These are phyloP conservation scores for Channa argus DNA, from an alignment of 2,113 vertebrate species.

Conservation along the genomic window DNA sequence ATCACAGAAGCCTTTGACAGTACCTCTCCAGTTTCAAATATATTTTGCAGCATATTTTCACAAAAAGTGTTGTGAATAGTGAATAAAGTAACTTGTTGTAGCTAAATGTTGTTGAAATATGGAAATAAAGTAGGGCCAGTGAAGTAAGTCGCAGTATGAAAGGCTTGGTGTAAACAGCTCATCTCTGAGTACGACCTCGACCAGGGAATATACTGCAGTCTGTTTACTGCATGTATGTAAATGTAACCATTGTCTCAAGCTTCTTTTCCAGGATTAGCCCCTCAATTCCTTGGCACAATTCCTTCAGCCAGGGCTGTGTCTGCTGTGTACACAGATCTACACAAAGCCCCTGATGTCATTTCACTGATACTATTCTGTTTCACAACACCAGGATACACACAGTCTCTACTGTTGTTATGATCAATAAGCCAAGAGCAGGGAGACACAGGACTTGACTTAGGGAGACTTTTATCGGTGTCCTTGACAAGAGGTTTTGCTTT, in stretches of 20 bases:
- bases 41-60: too few species aligned
- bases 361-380: conserved; percentile 61
- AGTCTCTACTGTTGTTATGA: conserved; percentile 52
- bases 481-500: conserved; percentile 14
- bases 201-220: conserved; percentile 12
- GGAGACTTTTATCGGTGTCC: conserved; percentile 26
- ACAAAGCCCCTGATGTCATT: conserved; percentile 76
- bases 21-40: too few species aligned
- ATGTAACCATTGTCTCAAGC: conserved; percentile 62
- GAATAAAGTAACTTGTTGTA: too few species aligned
- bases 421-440: conserved; percentile 29
- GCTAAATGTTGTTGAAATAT: conserved; percentile 8
- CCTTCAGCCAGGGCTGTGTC: conserved; percentile 59
- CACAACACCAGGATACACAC: conserved; percentile 45
- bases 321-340: conserved; percentile 72
- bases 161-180: conserved; percentile 23
- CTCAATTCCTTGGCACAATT: conserved; percentile 69
- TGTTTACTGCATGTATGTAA: conserved; percentile 59
- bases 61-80: too few species aligned
- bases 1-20: too few species aligned
- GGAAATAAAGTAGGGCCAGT: background rate
- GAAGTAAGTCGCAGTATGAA: background rate
- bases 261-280: conserved; percentile 77
- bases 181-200: conserved; percentile 47
- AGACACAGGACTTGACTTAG: conserved; percentile 25